Conservation (phyloP, 2,113 vertebrate genomes). For the Coptodon bakossiorum region DNA sequence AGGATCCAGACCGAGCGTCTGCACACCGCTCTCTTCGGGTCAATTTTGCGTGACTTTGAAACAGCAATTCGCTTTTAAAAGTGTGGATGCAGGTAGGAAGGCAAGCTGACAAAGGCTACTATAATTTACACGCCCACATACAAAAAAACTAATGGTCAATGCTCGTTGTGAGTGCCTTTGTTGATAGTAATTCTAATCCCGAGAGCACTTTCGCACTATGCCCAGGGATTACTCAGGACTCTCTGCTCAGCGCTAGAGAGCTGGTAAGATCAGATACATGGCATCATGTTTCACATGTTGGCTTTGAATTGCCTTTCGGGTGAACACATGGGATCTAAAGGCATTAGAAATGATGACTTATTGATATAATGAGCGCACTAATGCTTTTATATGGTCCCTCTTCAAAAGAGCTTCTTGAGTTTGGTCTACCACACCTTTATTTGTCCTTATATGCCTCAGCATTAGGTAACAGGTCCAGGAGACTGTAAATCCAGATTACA, state of each 20-base stretch:
- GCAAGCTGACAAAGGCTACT: background rate
- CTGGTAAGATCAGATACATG: background rate
- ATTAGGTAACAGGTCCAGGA: constrained; percentile 28
- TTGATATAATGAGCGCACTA: background rate
- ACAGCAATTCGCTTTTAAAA: background rate
- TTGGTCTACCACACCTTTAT: background rate
- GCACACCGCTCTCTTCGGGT: constrained; percentile 15
- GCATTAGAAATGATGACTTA: background rate
- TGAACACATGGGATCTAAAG: background rate
- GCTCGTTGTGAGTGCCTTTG: background rate
- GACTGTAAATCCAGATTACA: background rate
- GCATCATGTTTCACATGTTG: constrained; percentile 33
- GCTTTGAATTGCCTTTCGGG: constrained; percentile 10
- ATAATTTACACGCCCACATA: background rate
- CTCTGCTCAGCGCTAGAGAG: background rate
- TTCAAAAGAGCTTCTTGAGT: background rate
- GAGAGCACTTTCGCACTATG: background rate
- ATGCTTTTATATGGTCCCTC: background rate
- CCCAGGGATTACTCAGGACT: constrained; percentile 7
- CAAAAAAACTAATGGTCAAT: background rate
- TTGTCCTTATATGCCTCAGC: background rate
- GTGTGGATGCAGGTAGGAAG: background rate
- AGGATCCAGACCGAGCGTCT: constrained; percentile 33
- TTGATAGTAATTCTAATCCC: constrained; percentile 15
- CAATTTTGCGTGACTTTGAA: constrained; percentile 1